These are phyloP conservation scores for Hetaerina americana DNA, from an alignment of 1,140 invertebrate genomes.

Conservation along the genomic window DNA sequence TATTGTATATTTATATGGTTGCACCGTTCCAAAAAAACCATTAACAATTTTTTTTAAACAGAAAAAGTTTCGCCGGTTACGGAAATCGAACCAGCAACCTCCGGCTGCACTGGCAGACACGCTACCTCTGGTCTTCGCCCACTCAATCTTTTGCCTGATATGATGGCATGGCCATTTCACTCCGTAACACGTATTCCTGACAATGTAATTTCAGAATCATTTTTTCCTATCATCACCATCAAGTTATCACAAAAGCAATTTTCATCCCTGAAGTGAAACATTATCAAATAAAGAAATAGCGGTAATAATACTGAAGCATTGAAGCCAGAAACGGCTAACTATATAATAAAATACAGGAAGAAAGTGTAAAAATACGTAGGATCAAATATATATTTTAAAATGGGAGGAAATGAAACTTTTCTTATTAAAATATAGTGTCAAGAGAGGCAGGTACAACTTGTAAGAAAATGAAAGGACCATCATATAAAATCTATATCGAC, in stretches of 20 bases:
- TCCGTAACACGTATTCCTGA: neutral
- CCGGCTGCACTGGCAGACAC: too few species aligned
- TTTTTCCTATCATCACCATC: neutral
- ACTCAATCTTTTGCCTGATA: neutral
- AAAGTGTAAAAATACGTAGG: neutral
- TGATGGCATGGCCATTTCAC: neutral
- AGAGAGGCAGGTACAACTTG: neutral
- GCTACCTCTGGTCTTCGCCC: too few species aligned
- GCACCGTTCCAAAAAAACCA: too few species aligned
- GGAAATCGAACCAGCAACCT: too few species aligned
- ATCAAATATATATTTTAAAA: neutral
- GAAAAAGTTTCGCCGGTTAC: too few species aligned
- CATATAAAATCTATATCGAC: neutral
- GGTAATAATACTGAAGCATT: neutral
- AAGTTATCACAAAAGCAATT: neutral
- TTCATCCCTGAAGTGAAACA: neutral
- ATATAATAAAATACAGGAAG: too few species aligned
- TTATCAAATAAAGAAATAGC: neutral
- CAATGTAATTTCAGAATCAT: neutral
- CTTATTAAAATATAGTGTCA: neutral
- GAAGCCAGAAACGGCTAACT: neutral
- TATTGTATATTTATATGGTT: too few species aligned
- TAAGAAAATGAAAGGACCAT: neutral
- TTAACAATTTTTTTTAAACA: too few species aligned
- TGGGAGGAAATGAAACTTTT: neutral